Evolutionary conservation across 2,797 vertebrate genomes (phyloP).

Genomic region (Microchirus variegatus): DNA sequence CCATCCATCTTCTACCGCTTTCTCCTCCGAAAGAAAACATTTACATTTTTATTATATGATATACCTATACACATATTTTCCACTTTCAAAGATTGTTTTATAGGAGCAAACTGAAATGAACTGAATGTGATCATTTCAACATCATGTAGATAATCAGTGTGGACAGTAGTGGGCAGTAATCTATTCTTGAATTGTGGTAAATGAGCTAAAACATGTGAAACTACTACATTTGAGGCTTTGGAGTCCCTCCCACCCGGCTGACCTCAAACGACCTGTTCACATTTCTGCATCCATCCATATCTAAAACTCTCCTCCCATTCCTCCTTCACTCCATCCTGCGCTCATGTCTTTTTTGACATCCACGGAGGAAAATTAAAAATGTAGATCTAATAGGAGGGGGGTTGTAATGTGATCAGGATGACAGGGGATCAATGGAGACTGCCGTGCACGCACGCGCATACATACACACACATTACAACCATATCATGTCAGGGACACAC

Average conservation of each 20-base stretch:
- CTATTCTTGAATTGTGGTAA: background rate
- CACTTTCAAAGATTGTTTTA: too few species aligned
- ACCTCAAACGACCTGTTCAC: constrained; percentile 25
- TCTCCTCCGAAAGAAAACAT: too few species aligned
- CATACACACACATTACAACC: constrained; percentile 51
- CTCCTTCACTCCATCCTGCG: constrained; percentile 51
- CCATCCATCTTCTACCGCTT: too few species aligned
- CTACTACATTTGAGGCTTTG: background rate
- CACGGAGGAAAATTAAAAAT: constrained; percentile 95
- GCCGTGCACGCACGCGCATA: constrained; percentile 44
- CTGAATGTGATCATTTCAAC: background rate
- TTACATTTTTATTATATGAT: too few species aligned
- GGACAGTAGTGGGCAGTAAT: background rate
- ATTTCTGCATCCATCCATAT: constrained; percentile 43
- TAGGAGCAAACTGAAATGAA: background rate
- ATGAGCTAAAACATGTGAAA: background rate
- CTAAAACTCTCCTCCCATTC: constrained; percentile 64
- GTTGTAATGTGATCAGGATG: constrained; percentile 91
- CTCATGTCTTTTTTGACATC: constrained; percentile 69
- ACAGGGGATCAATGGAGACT: constrained; percentile 89
- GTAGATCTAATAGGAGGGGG: constrained; percentile 91
- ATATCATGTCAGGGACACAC: constrained; percentile 51
- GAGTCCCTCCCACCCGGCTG: constrained; percentile 5
- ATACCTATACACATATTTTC: too few species aligned
- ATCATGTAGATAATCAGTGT: background rate